Percentiles rank a stretch among this genome's conserved stretches.
These are phyloP conservation scores for Diuraphis noxia DNA, from an alignment of 1,140 invertebrate species.

Conservation along the genomic window DNA sequence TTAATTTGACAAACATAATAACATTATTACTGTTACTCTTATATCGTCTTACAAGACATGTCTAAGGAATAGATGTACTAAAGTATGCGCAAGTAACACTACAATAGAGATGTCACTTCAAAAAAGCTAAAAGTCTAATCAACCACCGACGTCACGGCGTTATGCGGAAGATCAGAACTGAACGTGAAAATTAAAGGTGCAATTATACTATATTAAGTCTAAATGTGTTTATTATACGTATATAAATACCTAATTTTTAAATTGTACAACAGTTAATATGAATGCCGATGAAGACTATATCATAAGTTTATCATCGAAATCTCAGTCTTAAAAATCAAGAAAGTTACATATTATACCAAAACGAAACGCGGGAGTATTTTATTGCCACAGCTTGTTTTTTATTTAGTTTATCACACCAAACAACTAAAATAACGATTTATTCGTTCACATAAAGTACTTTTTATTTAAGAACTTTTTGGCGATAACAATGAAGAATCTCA, in stretches of 20 bases:
- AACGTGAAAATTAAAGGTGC: too few relatives aligned
- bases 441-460: not conserved
- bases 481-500: conserved; percentile 32
- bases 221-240: not conserved
- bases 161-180: not conserved
- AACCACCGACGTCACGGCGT: not conserved
- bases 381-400: not conserved
- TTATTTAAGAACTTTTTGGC: conserved; percentile 23
- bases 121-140: not conserved
- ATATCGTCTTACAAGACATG: not conserved
- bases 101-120: not conserved
- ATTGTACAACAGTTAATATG: not conserved
- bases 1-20: not conserved
- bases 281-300: not conserved
- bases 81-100: not conserved
- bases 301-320: not conserved
- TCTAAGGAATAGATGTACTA: not conserved
- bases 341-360: not conserved
- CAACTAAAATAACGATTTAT: conserved; percentile 16
- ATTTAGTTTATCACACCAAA: not conserved
- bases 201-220: not conserved
- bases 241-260: not conserved
- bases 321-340: not conserved
- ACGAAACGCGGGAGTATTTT: not conserved
- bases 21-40: not conserved